Base-by-base conservation (phyloP, 2,888 invertebrate species). In the Eupithecia centaureata region DNA sequence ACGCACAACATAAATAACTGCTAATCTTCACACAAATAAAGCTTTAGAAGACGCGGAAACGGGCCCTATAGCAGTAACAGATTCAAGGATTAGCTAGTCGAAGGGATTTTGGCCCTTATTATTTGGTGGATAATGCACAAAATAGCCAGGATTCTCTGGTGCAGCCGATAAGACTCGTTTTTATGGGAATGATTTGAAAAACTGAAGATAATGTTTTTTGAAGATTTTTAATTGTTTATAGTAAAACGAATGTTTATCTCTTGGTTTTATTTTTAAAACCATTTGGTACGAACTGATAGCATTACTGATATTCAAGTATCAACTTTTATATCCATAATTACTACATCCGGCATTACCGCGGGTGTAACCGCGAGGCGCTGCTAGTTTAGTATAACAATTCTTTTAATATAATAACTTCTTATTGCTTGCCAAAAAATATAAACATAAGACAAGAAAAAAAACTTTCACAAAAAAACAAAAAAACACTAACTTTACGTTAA, bases 1-100 rank as follows among this genome's bases (percentile, higher is more conserved):
- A 56, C 68, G 56, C 58, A 62, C 63, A 58, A 61, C 68, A 73
- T 73, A 73, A 73, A 73, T 70, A 73, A 63, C 64, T 58, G 35
- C 47, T 68, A 70, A 70, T 72, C 70, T 70, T 68, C 64, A 64
- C 72, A 70, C 65, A 72, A 70, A 71, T 71, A 66, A 71, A 63
- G 68, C 63, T 71, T 71, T 63, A 68, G 66, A 71, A 71, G 71
- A 68, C 61, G 42, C 61, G 66, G 71, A 68, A 64, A 10, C 12
- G 47, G 68, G 56, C 64, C 68, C 71, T 68, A 71, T 71, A 71
- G 68, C 65, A 68, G 65, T 68, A 63, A 65, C 66, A 66, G 70
- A 70, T 70, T 66, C 54, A 66, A 51, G 63, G 70, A 70, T 70
- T 70, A 70, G 25, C 56, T 27, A 28, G 32, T 38, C 51, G 13